These are phyloP conservation scores for Mesitornis unicolor DNA, from an alignment of 2,113 vertebrate species.

Conservation along the genomic window DNA sequence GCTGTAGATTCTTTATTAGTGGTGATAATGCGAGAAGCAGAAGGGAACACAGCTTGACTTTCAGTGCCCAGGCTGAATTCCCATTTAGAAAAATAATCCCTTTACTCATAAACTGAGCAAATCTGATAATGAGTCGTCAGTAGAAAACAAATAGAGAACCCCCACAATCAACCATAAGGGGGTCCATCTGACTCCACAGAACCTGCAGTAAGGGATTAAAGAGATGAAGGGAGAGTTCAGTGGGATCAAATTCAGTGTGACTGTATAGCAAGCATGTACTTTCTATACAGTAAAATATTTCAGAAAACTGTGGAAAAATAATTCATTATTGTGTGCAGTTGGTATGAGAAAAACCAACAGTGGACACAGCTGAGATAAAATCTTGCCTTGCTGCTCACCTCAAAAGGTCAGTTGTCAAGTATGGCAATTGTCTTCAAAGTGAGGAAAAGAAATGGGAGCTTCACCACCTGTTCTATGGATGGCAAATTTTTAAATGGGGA, in stretches of 20 bases:
- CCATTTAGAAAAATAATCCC: background rate
- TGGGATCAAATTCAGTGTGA: background rate
- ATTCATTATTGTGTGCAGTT: background rate
- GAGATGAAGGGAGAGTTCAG: background rate
- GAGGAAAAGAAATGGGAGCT: background rate
- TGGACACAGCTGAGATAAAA: background rate
- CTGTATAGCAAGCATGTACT: background rate
- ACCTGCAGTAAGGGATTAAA: background rate
- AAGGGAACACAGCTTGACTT: slow-evolving; percentile 44
- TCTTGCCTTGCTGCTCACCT: background rate
- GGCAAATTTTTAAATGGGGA: background rate
- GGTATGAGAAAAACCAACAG: background rate
- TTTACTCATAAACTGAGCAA: slow-evolving; percentile 32
- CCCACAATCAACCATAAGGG: background rate
- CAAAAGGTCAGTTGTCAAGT: background rate
- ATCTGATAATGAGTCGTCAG: slow-evolving; percentile 15
- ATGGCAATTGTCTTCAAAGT: background rate
- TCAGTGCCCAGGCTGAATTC: background rate
- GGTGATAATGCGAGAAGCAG: slow-evolving; percentile 4
- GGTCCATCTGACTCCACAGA: background rate
- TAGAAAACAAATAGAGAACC: background rate
- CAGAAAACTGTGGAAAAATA: background rate
- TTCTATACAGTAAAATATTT: background rate
- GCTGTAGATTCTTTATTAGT: slow-evolving; percentile 34
- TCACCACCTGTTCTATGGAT: background rate